phyloP scores from a whole-genome alignment of 2,888 invertebrate genomes.

The Volucella inanis region DNA sequence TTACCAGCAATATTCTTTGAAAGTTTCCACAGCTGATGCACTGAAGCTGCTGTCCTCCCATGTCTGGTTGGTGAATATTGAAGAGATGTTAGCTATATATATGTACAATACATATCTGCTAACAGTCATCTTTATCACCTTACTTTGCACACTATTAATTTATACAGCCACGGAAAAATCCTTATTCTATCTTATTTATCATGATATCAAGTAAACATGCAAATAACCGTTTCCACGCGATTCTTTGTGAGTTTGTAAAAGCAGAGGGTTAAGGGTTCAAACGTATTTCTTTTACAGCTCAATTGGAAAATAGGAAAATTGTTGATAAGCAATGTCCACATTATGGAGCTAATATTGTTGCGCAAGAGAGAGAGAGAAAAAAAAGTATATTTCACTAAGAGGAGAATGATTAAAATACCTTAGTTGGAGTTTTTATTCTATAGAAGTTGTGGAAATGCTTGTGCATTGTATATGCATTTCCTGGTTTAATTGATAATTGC shows the following conservation, averaged over 20 bases:
- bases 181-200: slow-evolving; percentile 71
- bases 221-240: slow-evolving; percentile 56
- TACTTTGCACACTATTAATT: slow-evolving; percentile 74
- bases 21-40: slow-evolving; percentile 66
- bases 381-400: not conserved
- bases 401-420: not conserved
- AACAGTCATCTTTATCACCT: slow-evolving; percentile 73
- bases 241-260: slow-evolving; percentile 45
- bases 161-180: slow-evolving; percentile 73
- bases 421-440: too few species aligned
- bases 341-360: slow-evolving; percentile 15
- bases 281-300: slow-evolving; percentile 36
- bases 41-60: slow-evolving; percentile 20
- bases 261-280: slow-evolving; percentile 32
- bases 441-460: too few species aligned
- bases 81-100: slow-evolving; percentile 49
- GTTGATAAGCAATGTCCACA: slow-evolving; percentile 39
- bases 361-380: not conserved
- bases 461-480: too few species aligned
- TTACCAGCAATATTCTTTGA: slow-evolving; percentile 73
- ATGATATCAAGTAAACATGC: slow-evolving; percentile 63
- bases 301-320: slow-evolving; percentile 52
- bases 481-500: too few species aligned
- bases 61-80: slow-evolving; percentile 52
- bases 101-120: slow-evolving; percentile 41